Conservation (phyloP, 2,113 vertebrate genomes). For the Chaetura pelagica region DNA sequence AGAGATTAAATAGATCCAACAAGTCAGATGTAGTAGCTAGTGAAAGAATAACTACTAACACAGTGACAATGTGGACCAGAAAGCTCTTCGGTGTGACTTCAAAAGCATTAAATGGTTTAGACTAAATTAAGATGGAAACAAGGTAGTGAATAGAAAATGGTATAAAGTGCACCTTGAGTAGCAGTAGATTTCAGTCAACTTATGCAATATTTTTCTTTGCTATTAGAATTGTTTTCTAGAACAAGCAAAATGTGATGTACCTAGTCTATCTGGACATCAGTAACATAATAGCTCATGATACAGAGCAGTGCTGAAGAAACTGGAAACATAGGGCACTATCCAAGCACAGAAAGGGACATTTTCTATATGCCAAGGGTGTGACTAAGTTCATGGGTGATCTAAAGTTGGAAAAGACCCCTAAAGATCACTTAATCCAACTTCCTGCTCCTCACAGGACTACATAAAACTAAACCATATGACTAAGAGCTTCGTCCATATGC, state of each 20-base stretch:
- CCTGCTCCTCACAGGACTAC: accelerated
- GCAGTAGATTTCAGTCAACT: background rate
- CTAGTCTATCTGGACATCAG: background rate
- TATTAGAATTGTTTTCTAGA: background rate
- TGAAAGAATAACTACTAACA: background rate
- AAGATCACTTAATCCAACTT: background rate
- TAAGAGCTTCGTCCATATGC: background rate
- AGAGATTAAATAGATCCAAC: background rate
- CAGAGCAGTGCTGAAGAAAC: background rate
- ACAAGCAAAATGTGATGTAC: background rate
- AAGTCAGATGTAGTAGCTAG: background rate
- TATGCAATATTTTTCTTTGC: background rate
- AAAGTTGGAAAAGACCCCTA: background rate
- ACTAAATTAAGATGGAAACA: slow-evolving; percentile 13
- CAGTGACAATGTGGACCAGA: background rate
- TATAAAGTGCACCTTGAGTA: background rate
- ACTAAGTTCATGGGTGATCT: background rate
- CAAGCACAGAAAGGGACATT: background rate
- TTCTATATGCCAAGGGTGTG: background rate
- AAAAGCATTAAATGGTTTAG: background rate
- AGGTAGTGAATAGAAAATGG: background rate
- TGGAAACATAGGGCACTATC: background rate
- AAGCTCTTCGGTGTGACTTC: slow-evolving; percentile 8
- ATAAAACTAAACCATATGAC: background rate
- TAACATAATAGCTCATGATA: background rate